These are phyloP conservation scores for Melolontha melolontha DNA, from an alignment of 2,888 invertebrate species.

Conservation along the genomic window DNA sequence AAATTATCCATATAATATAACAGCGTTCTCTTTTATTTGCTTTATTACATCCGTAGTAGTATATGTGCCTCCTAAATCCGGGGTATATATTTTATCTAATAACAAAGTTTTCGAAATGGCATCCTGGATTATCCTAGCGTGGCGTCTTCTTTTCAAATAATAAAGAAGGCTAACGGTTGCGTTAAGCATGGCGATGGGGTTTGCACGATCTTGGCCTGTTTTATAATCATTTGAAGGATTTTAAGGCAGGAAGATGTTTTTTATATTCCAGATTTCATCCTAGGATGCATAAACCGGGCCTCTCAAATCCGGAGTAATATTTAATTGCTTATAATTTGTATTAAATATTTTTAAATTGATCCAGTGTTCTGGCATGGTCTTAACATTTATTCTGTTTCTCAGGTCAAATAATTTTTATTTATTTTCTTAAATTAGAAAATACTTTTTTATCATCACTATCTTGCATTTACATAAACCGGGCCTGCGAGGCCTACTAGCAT, in stretches of 20 bases:
- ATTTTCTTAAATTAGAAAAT: too few species aligned
- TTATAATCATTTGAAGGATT: constrained; percentile 33
- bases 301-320: too few species aligned
- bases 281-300: too few species aligned
- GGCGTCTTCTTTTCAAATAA: constrained; percentile 46
- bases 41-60: constrained; percentile 50
- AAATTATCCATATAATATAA: constrained; percentile 52
- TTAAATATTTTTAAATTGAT: too few species aligned
- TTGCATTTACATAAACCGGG: too few species aligned
- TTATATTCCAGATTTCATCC: too few species aligned
- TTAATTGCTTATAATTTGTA: too few species aligned
- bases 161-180: constrained; percentile 51
- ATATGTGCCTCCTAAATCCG: constrained; percentile 54
- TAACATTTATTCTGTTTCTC: too few species aligned
- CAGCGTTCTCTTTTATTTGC: constrained; percentile 45
- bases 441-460: too few species aligned
- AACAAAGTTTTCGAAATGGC: constrained; percentile 50
- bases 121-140: constrained; percentile 47
- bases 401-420: too few species aligned
- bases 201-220: constrained; percentile 50
- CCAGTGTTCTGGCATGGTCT: too few species aligned
- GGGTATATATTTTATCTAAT: constrained; percentile 49
- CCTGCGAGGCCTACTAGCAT: too few species aligned
- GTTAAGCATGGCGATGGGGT: constrained; percentile 53
- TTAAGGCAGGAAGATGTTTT: not conserved